Base-by-base conservation (phyloP, 2,888 invertebrate genomes). In the Eledona agricola region DNA sequence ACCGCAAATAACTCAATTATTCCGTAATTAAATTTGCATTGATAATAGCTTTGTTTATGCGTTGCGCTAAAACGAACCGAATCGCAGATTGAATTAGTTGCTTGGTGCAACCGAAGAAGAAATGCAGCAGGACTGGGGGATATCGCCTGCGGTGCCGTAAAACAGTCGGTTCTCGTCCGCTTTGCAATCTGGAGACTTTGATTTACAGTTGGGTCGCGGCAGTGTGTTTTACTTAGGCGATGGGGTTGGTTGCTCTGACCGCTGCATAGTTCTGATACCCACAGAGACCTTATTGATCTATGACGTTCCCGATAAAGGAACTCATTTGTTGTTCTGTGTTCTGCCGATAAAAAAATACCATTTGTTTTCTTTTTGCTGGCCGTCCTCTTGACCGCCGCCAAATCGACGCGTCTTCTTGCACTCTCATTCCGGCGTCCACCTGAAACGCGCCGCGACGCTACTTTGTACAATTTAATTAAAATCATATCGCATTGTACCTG, bases 221-320 rank as follows among this genome's bases (percentile, higher is more conserved):
- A 29, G 38, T 52, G 46, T 29, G 32, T 52, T 52, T 35, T 46
- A 52, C 43, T 52, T 46, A 52, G 34, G 13, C 31, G 37, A 20
- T 25, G 26, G 51, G 32, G 50, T 42, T 50, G 51, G 35, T 26
- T 46, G 32, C 38, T 22, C 46, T 46, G 45, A 52, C 51, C 51
- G 26, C 38, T 42, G 38, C 37, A 35, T 26, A 34, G 35, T 32
- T 34, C 28, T 45, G 37, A 37, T 51, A 51, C 43, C 34, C 51
- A 25, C 32, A 17, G 46, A 37, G 40, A 52, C 46, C 46, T 47
- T 53, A 53, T 53, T 53, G 53, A 53, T 53, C 53, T 53, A 53
- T 42, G 53, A 47, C 53, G 40, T 43, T 43, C 54, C 28, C 20
- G 49, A 54, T 54, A 54, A 49, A 49, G 43, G 26, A 54, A 45